Base-by-base conservation (phyloP, 1,140 invertebrate species). In the Thaumetopoea pityocampa region DNA sequence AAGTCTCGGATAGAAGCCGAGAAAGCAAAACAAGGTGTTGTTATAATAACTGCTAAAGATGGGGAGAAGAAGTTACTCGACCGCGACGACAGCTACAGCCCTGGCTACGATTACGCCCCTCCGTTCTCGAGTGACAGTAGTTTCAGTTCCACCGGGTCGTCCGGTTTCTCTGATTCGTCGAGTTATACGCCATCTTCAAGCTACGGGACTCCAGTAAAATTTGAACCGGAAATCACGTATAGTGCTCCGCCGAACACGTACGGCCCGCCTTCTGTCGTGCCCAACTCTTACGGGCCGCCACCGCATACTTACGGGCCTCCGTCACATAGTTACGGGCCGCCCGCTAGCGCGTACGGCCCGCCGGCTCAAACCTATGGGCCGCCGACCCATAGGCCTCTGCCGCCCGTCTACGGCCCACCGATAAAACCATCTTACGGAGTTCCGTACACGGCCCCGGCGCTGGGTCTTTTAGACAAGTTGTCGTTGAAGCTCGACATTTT, bases 401-500 rank as follows among this genome's bases (percentile, higher is more conserved):
- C 66, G 1, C 61, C 62, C 24, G 51, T 82, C 3, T 89, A 89
- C 38, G 88, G 86, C 5, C 85, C 86, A 26, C 82, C 86, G 0
- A 45, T 63, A 7, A 85, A 85, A 47, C 72, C 69, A 7, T 57
- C 67, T 3, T 68, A 81, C 23, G 69, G 87, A 12, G 63, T 86
- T 0, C 88, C 88, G 0, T 87, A 89, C 49, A 87, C 80, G 3
- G 81, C 85, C n/a, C 74, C 84, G 1, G 87, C 86, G 4, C 50
- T 79, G 0, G 65, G 74, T 10, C 82, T 90, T 26, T 68, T 89
- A 1, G 87, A 88, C 15, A 89, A 90, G 47, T 64, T 91, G 0
- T 86, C 89, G 5, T 83, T 90, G 3, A 93, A 92, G 78, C 56
- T 92, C n/a, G 90, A 90, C 57, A 85, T 92, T 3, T 84, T 91